phyloP scores from a whole-genome alignment of 2,113 vertebrate genomes.

The Oryzias javanicus region DNA sequence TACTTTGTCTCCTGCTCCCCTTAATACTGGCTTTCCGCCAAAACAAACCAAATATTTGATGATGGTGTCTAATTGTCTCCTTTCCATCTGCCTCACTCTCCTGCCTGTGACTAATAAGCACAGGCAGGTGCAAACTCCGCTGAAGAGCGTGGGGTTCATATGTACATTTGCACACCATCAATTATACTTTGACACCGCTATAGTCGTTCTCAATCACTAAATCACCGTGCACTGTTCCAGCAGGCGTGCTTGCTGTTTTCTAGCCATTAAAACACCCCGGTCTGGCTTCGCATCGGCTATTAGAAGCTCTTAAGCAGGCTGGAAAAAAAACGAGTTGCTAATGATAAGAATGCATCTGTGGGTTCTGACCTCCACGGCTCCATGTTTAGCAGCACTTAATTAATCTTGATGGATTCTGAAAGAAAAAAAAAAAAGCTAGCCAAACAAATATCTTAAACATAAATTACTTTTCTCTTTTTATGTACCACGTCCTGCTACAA shows the following conservation, averaged over 20 bases:
- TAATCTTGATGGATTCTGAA: conserved; percentile 76
- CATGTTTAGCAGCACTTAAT: conserved; percentile 73
- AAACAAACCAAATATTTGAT: conserved; percentile 70
- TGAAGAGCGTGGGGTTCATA: conserved; percentile 18
- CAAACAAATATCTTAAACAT: conserved; percentile 65
- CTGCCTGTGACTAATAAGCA: conserved; percentile 51
- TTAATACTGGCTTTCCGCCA: conserved; percentile 53
- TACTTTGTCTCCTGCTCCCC: conserved; percentile 43
- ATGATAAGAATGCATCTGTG: conserved; percentile 68
- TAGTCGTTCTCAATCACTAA: conserved; percentile 38
- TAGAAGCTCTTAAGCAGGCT: conserved; percentile 61
- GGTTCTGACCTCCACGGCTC: conserved; percentile 59
- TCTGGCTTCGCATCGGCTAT: conserved; percentile 58
- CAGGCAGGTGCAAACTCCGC: conserved; percentile 40
- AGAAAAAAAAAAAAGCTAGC: conserved; percentile 71
- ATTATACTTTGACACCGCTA: conserved; percentile 37
- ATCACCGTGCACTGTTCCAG: conserved; percentile 24
- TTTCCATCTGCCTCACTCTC: conserved; percentile 40
- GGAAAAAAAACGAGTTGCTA: conserved; percentile 55
- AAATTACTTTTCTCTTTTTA: conserved; percentile 64
- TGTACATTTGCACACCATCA: conserved; percentile 39
- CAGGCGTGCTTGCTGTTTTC: conserved; percentile 40
- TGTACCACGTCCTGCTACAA: conserved; percentile 44
- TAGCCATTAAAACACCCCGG: conserved; percentile 53
- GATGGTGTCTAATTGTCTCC: conserved; percentile 67